Percentiles rank a stretch among this genome's conserved stretches.
Conservation (phyloP, 2,113 vertebrate genomes). For the Egretta garzetta region DNA sequence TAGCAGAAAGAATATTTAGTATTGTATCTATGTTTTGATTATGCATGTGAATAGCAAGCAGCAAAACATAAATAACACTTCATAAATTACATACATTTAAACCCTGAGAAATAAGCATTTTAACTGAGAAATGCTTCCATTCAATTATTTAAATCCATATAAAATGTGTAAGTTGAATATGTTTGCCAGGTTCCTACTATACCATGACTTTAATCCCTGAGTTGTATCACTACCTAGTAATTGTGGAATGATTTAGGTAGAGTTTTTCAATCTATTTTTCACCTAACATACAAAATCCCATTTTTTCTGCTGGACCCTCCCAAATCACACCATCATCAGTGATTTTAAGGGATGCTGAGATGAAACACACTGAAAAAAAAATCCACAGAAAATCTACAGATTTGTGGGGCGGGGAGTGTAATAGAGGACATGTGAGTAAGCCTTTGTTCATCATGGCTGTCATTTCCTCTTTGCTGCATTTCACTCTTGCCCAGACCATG, state of each 20-base stretch:
- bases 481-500: background rate
- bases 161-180: background rate
- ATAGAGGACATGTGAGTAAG: background rate
- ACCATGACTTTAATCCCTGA: background rate
- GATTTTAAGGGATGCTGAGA: background rate
- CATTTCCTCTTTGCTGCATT: constrained; percentile 19
- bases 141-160: background rate
- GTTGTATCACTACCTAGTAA: background rate
- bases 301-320: background rate
- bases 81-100: background rate
- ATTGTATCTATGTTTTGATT: background rate
- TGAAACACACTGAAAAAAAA: background rate
- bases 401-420: background rate
- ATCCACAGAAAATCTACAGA: background rate
- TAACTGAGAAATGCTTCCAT: background rate
- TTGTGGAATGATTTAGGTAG: background rate
- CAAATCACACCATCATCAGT: background rate
- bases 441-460: constrained; percentile 34
- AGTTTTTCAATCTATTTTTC: background rate
- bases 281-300: background rate
- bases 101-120: background rate
- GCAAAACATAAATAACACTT: constrained; percentile 4
- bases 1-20: constrained; percentile 21
- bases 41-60: background rate
- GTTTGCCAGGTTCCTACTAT: background rate